Percentiles rank a stretch among this genome's conserved stretches.
Evolutionary conservation across 2,888 invertebrate genomes (phyloP).

Genomic region (Tinea trinotella): DNA sequence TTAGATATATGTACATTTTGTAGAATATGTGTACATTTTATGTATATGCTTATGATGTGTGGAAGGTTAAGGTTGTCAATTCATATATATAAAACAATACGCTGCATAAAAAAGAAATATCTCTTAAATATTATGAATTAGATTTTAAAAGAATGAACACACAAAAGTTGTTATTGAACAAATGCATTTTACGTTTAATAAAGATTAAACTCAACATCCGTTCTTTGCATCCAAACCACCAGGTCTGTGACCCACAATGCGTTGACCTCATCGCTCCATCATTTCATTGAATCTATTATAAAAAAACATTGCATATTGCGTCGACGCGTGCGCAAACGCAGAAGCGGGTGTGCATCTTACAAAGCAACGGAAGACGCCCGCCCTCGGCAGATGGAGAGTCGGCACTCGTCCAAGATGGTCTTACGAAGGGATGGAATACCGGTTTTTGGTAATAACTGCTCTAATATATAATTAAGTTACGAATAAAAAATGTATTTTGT

Average conservation of each 20-base stretch:
- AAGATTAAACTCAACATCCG: neutral
- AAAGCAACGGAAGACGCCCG: conserved; percentile 67
- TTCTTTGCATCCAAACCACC: conserved; percentile 1
- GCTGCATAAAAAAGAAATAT: too few relatives aligned
- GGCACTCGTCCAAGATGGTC: conserved; percentile 1
- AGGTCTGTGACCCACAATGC: conserved; percentile 16
- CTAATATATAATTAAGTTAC: conserved; percentile 1
- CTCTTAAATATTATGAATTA: too few relatives aligned
- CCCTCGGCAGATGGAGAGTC: conserved; percentile 52
- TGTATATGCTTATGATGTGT: too few relatives aligned
- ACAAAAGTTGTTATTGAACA: too few relatives aligned
- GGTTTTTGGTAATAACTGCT: conserved; percentile 10
- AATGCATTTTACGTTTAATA: neutral
- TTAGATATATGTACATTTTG: too few relatives aligned
- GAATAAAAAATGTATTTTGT: neutral
- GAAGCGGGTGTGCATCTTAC: conserved; percentile 36
- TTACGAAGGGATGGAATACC: conserved; percentile 9
- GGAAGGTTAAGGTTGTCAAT: too few relatives aligned
- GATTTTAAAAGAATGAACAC: too few relatives aligned
- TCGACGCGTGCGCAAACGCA: conserved; percentile 35
- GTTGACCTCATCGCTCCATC: conserved; percentile 13
- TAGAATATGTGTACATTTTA: too few relatives aligned
- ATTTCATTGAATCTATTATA: neutral
- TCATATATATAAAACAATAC: too few relatives aligned
- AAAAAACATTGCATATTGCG: conserved; percentile 30